Conservation (phyloP, 2,888 invertebrate species). For the Colostygia pectinataria region DNA sequence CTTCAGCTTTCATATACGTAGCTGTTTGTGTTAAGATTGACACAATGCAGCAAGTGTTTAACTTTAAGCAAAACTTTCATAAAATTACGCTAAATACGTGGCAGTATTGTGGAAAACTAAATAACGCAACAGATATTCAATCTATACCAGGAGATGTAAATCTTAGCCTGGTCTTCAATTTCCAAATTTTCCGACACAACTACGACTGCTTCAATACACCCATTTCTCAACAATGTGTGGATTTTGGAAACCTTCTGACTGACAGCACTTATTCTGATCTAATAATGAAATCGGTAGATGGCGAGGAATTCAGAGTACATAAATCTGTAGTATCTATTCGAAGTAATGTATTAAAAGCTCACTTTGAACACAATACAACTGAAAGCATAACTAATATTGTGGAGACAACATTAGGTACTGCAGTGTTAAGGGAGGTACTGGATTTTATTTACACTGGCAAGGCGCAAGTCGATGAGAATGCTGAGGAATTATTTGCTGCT, state of each 20-base stretch:
- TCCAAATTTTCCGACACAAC: conserved; percentile 38
- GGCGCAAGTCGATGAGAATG: conserved; percentile 72
- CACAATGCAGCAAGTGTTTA: too few species aligned
- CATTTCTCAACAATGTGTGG: conserved; percentile 63
- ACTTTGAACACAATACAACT: conserved; percentile 73
- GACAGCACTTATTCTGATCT: conserved; percentile 72
- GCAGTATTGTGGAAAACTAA: conserved; percentile 62
- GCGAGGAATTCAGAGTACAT: conserved; percentile 64
- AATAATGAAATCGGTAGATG: conserved; percentile 67
- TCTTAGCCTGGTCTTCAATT: background rate
- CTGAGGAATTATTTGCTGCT: conserved; percentile 68
- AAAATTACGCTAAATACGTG: conserved; percentile 71
- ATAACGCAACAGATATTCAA: conserved; percentile 43
- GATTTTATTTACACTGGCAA: conserved; percentile 73
- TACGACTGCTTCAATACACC: conserved; percentile 51
- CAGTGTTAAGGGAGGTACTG: conserved; percentile 65
- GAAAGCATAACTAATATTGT: conserved; percentile 69
- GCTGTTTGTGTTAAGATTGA: too few species aligned
- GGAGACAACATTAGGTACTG: conserved; percentile 64
- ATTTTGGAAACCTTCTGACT: conserved; percentile 66
- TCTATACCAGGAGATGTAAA: background rate
- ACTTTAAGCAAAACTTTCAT: conserved; percentile 53
- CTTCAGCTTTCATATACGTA: conserved; percentile 57
- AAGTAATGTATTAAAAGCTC: conserved; percentile 72
- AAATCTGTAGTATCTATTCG: conserved; percentile 71